Base-by-base conservation (phyloP, 1,140 invertebrate genomes). In the Zaprionus kolodkinae region DNA sequence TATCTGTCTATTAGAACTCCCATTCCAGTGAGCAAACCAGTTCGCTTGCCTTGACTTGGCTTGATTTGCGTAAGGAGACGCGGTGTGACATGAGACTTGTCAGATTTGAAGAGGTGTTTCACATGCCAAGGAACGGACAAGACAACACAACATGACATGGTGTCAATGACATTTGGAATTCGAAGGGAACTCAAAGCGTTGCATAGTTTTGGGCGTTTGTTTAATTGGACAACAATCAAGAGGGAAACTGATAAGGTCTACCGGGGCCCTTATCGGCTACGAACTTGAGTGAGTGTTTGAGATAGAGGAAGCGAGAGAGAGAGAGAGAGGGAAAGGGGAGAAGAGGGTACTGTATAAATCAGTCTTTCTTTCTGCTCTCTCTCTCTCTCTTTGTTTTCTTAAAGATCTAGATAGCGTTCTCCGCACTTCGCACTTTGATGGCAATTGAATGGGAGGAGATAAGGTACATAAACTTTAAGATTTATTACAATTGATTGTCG, bases 141-240 rank as follows among this genome's bases (percentile, higher is more conserved):
- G 40, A 21, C 15, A 10, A 25, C 15, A 21, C 45, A 50, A 50
- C 45, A 48, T 6, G 17, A 13, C 43, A 48, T 6, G 50, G 33
- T 69, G 71, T 73, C 71, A 69, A 33, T 73, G 71, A 73, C 71
- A 36, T 48, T 55, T 12, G 35, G 15, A 54, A 54, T 21, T 60
- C n/a, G 13, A 2, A 7, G 17, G n/a, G 6, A 15, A 10, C 52
- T 21, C 21, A 62, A 50, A 70, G 36, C 63, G 40, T 60, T 62
- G 83, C 76, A 86, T 88, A 86, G 61, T 59, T 78, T 71, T 40
- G 64, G 83, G 83, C 83, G 63, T 30, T 9, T 6, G 4, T 33
- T 71, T 54, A 33, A 15, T 64, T 56, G 21, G 12, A 64, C 12
- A 66, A 40, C 40, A 30, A 30, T 61, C 40, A 33, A 48, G 11